Evolutionary conservation across 2,888 invertebrate species (phyloP), one percentile per base, ranked within the genome.

Genomic region (Nipponacmea schrenckii): DNA sequence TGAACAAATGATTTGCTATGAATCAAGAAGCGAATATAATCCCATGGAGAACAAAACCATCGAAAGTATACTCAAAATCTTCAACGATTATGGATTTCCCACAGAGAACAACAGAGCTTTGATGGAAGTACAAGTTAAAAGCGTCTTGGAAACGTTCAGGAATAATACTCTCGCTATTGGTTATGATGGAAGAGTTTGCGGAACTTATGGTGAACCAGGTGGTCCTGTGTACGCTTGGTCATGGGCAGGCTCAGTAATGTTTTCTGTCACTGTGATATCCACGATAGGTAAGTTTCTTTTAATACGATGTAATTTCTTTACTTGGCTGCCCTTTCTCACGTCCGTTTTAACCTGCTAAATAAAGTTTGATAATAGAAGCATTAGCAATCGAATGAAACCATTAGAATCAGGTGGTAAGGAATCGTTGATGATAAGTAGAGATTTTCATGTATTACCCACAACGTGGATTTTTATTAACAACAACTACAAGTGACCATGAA

Each of bases 261-360:
- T 89, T 79, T 86, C 87, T 8, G 87, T 88, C 44, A 89, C 88
- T 7, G 85, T 89, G 20, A 84, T 88, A 44, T 87, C 88, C 20
- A 88, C 89, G 1, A 88, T 89, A 46, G 89, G 88, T 88, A 73
- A 77, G 85, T 78, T 26, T 5, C 14, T 64, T 14, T 10, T 10
- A 5, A 39, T 39, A 8, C 10, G 8, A 39, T 39, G 39, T 10
- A 39, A 39, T 39, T 8, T 10, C 39, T 39, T 39, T 39, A 39
- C 3, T 10, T 39, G 4, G 4, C 10, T 39, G 39, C 39, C 39
- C 1, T 7, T 8, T 39, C 39, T 39, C 10, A 8, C 3, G 1
- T 39, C 4, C 39, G 3, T n/a, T n/a, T n/a, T n/a, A n/a, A n/a
- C n/a, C n/a, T n/a, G n/a, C n/a, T n/a, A n/a, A n/a, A n/a, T n/a